These are phyloP conservation scores for Pseudococcus jackbeardsleyi DNA, from an alignment of 2,888 invertebrate genomes.

Conservation along the genomic window DNA sequence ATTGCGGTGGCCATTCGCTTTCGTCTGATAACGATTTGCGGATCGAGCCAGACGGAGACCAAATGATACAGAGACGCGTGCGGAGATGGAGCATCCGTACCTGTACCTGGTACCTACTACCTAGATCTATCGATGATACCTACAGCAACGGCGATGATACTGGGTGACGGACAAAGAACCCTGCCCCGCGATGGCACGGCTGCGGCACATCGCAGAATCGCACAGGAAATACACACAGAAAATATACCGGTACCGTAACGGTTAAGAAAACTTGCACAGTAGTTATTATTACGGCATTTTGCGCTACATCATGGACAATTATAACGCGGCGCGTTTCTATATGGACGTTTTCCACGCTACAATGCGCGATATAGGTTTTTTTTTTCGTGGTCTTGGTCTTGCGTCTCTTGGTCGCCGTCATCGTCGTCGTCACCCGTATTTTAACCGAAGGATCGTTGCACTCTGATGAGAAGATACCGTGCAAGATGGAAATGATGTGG, in stretches of 20 bases:
- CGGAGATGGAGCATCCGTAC: background rate
- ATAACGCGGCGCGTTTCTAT: conserved; percentile 1
- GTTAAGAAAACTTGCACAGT: conserved; percentile 2
- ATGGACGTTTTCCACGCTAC: conserved; percentile 31
- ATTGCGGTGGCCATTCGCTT: conserved; percentile 6
- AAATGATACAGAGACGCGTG: background rate
- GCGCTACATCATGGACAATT: conserved; percentile 41
- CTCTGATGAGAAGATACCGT: background rate
- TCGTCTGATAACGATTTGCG: background rate
- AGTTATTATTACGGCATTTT: conserved; percentile 47
- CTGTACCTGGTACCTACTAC: background rate
- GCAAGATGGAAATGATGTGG: background rate
- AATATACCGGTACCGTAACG: conserved; percentile 43
- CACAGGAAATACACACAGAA: conserved; percentile 17
- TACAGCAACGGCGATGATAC: conserved; percentile 2
- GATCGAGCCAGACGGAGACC: background rate
- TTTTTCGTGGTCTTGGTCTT: background rate
- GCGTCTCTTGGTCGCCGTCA: background rate
- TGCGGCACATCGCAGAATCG: background rate
- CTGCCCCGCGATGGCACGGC: background rate
- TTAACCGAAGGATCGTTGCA: conserved; percentile 1
- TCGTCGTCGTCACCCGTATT: conserved; percentile 4
- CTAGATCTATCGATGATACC: background rate
- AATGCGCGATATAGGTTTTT: conserved; percentile 27
- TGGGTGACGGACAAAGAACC: background rate